phyloP scores from a whole-genome alignment of 2,797 vertebrate species.

The Garrulus glandarius region DNA sequence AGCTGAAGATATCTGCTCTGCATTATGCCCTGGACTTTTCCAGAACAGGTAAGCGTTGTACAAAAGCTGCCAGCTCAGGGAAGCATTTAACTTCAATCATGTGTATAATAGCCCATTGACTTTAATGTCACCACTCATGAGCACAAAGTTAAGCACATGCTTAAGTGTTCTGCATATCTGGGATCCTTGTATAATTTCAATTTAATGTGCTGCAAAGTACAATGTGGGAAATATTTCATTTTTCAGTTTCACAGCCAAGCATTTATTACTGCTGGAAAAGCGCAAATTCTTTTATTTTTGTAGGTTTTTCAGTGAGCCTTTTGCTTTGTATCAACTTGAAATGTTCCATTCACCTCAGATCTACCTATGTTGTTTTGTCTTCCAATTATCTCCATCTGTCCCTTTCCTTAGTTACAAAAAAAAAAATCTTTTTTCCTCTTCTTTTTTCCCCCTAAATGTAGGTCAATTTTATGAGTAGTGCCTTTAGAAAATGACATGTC shows the following conservation, averaged over 20 bases:
- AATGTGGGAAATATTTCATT: conserved; percentile 35
- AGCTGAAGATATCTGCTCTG: not conserved
- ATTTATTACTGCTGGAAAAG: not conserved
- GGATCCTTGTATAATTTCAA: conserved; percentile 3
- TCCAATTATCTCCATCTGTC: not conserved
- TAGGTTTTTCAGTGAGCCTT: not conserved
- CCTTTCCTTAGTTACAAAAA: not conserved
- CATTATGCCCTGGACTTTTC: not conserved
- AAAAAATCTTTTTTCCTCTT: not conserved
- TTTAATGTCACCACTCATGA: conserved; percentile 30
- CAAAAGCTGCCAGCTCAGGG: not conserved
- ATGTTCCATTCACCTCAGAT: not conserved
- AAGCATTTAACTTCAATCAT: conserved; percentile 26
- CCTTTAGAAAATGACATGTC: not conserved
- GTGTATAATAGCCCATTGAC: conserved; percentile 45
- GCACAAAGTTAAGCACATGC: conserved; percentile 24
- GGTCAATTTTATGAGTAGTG: not conserved
- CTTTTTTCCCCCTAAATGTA: not conserved
- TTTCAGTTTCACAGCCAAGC: not conserved
- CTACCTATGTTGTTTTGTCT: not conserved
- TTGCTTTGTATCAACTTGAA: not conserved
- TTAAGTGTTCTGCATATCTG: conserved; percentile 27
- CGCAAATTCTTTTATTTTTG: not conserved
- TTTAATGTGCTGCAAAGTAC: conserved; percentile 28
- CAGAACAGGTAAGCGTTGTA: not conserved